phyloP scores from a whole-genome alignment of 2,113 vertebrate species.

The Nematolebias whitei region DNA sequence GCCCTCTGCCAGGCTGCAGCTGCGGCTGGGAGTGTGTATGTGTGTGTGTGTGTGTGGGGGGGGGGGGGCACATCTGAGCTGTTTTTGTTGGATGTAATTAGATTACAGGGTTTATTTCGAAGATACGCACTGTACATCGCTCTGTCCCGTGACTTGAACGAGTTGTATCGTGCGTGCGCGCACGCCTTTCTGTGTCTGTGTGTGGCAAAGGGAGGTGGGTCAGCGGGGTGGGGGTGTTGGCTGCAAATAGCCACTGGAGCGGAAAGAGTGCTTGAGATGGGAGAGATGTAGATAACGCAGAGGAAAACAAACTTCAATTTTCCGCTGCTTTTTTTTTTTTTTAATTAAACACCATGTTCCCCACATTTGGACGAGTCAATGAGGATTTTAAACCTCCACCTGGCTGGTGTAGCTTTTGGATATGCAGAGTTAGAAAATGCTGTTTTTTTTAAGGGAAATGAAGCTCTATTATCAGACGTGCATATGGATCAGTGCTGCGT shows the following conservation, averaged over 20 bases:
- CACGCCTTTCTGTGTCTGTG: constrained; percentile 21
- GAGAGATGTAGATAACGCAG: constrained; percentile 76
- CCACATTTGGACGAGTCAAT: constrained; percentile 33
- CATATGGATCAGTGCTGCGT: constrained; percentile 83
- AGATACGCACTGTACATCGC: constrained; percentile 69
- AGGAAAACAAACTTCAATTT: constrained; percentile 78
- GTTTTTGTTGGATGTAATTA: constrained; percentile 74
- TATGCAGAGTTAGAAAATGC: background rate
- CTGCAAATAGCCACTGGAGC: constrained; percentile 74
- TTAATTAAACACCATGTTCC: constrained; percentile 29
- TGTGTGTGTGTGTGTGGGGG: too few relatives aligned
- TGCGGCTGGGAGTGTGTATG: constrained; percentile 46
- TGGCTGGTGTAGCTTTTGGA: constrained; percentile 20
- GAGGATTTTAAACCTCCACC: constrained; percentile 1
- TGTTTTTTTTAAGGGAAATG: constrained; percentile 39
- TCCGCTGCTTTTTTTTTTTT: constrained; percentile 45
- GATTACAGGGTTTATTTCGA: constrained; percentile 75
- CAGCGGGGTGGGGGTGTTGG: constrained; percentile 60
- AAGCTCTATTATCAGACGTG: constrained; percentile 74
- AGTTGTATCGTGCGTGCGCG: constrained; percentile 49
- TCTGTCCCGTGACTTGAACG: constrained; percentile 71
- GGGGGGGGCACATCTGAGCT: constrained; percentile 39
- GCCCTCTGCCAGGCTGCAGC: constrained; percentile 69
- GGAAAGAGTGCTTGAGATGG: constrained; percentile 80
- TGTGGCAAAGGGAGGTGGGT: constrained; percentile 47